Evolutionary conservation across 1,140 invertebrate species (phyloP).

Genomic region (Papilio xuthus): DNA sequence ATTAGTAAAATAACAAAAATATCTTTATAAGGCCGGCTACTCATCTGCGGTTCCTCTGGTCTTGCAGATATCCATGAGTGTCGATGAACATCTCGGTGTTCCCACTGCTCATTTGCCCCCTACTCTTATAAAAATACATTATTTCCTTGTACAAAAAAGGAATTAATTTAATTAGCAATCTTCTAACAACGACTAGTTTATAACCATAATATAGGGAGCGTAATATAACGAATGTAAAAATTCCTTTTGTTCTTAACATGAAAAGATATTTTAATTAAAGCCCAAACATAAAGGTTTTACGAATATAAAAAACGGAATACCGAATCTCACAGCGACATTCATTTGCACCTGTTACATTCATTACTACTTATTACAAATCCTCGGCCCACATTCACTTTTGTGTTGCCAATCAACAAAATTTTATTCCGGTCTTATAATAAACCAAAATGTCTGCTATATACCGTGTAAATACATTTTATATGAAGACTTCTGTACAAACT

Average conservation of each 20-base stretch:
- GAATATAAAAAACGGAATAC: conserved; percentile 1
- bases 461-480: not conserved
- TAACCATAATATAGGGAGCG: not conserved
- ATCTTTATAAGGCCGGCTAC: no score
- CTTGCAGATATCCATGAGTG: no score
- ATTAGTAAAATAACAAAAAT: no score
- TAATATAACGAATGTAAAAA: not conserved
- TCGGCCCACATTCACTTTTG: conserved; percentile 6
- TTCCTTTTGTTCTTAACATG: not conserved
- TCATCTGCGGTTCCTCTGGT: no score
- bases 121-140: no score
- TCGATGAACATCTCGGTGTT: no score
- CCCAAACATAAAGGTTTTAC: conserved; percentile 9
- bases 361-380: conserved; percentile 8
- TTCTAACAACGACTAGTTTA: no score
- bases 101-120: no score
- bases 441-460: not conserved
- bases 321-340: not conserved
- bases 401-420: conserved; percentile 8
- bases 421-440: not conserved
- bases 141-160: no score
- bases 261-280: conserved; percentile 9
- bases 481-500: not conserved
- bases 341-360: conserved; percentile 13
- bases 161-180: no score